Percentiles rank a stretch among this genome's conserved stretches.
Evolutionary conservation across 1,140 invertebrate species (phyloP).

Genomic region (Drosophila varians): DNA sequence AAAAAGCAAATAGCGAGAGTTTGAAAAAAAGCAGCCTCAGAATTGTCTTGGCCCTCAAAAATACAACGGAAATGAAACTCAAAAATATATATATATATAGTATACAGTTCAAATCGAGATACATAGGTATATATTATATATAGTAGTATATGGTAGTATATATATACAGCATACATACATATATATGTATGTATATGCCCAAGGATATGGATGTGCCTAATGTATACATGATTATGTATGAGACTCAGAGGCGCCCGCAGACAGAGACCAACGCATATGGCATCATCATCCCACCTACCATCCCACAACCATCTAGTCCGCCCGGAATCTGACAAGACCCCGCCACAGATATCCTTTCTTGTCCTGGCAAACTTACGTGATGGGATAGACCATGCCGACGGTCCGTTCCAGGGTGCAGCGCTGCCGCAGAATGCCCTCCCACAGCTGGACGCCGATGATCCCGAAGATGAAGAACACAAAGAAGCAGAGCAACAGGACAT

Average conservation of each 20-base stretch:
- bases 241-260: slow-evolving; percentile 48
- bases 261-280: slow-evolving; percentile 50
- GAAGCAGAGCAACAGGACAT: slow-evolving; percentile 99
- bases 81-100: slow-evolving; percentile 6
- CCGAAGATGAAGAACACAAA: slow-evolving; percentile 99
- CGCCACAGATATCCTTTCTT: background rate
- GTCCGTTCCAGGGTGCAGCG: slow-evolving; percentile 93
- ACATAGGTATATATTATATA: slow-evolving; percentile 32
- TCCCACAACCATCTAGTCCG: no score
- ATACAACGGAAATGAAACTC: slow-evolving; percentile 10
- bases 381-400: slow-evolving; percentile 88
- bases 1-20: slow-evolving; percentile 30
- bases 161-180: slow-evolving; percentile 34
- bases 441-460: slow-evolving; percentile 99
- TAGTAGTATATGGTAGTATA: slow-evolving; percentile 9
- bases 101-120: slow-evolving; percentile 14
- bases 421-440: slow-evolving; percentile 98
- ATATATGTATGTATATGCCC: slow-evolving; percentile 22
- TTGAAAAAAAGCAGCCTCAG: slow-evolving; percentile 44
- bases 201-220: slow-evolving; percentile 24
- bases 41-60: background rate
- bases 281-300: background rate
- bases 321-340: background rate
- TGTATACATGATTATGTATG: slow-evolving; percentile 30
- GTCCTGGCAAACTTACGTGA: slow-evolving; percentile 87